These are phyloP conservation scores for Nothobranchius furzeri DNA, from an alignment of 2,113 vertebrate genomes.

Conservation along the genomic window DNA sequence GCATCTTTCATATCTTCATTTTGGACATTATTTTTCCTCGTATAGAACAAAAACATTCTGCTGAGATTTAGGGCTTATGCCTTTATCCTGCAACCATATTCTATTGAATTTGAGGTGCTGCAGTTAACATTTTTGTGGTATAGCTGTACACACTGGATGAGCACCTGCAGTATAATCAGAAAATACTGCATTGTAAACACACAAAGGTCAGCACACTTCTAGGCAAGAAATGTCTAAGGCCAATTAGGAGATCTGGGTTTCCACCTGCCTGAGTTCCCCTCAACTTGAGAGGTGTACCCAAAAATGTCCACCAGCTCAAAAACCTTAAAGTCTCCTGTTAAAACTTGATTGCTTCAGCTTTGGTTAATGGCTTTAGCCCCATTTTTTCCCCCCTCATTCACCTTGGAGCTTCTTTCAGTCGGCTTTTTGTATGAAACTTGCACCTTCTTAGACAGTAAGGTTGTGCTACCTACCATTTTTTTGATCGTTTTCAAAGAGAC, in stretches of 20 bases:
- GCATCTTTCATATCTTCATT: slow-evolving; percentile 8
- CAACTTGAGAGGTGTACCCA: slow-evolving; percentile 28
- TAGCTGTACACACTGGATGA: slow-evolving; percentile 23
- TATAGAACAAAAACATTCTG: background rate
- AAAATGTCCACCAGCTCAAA: slow-evolving; percentile 39
- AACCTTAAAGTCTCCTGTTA: slow-evolving; percentile 61
- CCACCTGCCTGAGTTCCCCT: slow-evolving; percentile 33
- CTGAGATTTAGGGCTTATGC: slow-evolving; percentile 9
- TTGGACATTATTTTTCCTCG: background rate
- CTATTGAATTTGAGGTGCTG: background rate
- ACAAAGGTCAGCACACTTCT: slow-evolving; percentile 1
- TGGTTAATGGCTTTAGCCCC: slow-evolving; percentile 47
- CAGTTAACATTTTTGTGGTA: background rate
- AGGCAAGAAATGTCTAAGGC: background rate
- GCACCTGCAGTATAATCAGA: background rate
- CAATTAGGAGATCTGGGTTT: background rate
- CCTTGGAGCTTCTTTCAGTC: slow-evolving; percentile 2
- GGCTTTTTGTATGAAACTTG: slow-evolving; percentile 12
- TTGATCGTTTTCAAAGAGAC: background rate
- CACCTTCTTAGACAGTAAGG: slow-evolving; percentile 5
- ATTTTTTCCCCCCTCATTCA: slow-evolving; percentile 12
- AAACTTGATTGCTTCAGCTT: slow-evolving; percentile 68
- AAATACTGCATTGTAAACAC: background rate
- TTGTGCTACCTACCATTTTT: background rate
- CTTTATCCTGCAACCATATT: background rate